Evolutionary conservation across 2,797 vertebrate genomes (phyloP).

Genomic region (Pogoniulus pusillus): DNA sequence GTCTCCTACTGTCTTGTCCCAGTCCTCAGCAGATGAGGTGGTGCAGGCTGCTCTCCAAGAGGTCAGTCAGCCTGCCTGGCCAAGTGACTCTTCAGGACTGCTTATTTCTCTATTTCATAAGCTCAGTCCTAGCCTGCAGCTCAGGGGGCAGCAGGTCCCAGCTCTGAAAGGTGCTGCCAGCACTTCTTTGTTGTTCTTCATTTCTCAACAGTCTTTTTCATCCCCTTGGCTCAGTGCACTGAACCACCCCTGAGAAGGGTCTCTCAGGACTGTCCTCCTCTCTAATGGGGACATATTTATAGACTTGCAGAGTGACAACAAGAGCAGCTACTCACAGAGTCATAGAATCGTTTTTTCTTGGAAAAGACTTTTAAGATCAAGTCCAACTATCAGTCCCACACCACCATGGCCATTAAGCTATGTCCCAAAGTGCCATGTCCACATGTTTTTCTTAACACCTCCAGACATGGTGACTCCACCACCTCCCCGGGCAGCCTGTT

Average conservation of each 20-base stretch:
- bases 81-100: neutral
- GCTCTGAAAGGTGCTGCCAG: neutral
- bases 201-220: neutral
- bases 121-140: neutral
- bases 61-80: neutral
- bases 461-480: too few relatives aligned
- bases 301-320: neutral
- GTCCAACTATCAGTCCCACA: too few relatives aligned
- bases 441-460: too few relatives aligned
- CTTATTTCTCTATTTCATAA: conserved; percentile 3
- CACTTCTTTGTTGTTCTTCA: neutral
- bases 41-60: accelerated
- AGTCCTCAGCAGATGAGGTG: neutral
- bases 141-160: neutral
- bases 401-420: too few relatives aligned
- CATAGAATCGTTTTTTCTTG: neutral
- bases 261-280: neutral
- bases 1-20: neutral
- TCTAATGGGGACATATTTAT: neutral
- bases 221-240: accelerated
- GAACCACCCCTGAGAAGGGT: neutral
- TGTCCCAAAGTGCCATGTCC: too few relatives aligned
- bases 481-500: too few relatives aligned
- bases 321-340: neutral
- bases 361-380: too few relatives aligned